Base-by-base conservation (phyloP, 1,140 invertebrate genomes). In the Cotesia typhae region DNA sequence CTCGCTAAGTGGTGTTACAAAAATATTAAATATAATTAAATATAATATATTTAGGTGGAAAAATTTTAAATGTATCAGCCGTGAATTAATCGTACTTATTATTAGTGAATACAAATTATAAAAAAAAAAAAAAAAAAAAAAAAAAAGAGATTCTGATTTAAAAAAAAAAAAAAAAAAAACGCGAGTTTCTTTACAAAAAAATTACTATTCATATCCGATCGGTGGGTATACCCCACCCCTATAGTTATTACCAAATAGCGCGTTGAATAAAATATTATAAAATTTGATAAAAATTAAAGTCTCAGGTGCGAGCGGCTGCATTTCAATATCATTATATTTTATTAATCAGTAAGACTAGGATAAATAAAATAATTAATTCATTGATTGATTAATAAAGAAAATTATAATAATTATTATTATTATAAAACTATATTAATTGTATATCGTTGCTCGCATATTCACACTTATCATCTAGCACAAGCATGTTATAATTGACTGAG, bases 1-100 rank as follows among this genome's bases (percentile, higher is more conserved):
- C 82, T 83, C 78, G 79, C 81, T 83, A 82, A 76, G 81, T 80
- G 80, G 79, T 82, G 80, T 81, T 75, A 76, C 73, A 76, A 69
- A 78, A 80, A 82, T 75, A 77, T 79, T 76, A 82, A 84, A 57
- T 57, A 57, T 20, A 20, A 77, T 79, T 76, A 82, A 84, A 57
- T 57, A 57, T 20, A 20, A 28, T 60, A 28, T 36, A 60, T 60
- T 60, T 20, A 36, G 59, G n/a, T 14, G 12, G 28, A 60, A 60
- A 0, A 60, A 60, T 28, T 28, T 60, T 60, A 28, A 28, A 14
- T 38, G 37, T 47, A 17, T 64, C 61, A 47, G 61, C 61, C 37
- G 61, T 64, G 36, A 14, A 37, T 47, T 38, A 12, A 14, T 64
- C 61, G 61, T 64, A 64, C 61, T 37, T 64, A 28, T 37, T 64